Conservation (phyloP, 2,797 vertebrate species). For the Acridotheres tristis region DNA sequence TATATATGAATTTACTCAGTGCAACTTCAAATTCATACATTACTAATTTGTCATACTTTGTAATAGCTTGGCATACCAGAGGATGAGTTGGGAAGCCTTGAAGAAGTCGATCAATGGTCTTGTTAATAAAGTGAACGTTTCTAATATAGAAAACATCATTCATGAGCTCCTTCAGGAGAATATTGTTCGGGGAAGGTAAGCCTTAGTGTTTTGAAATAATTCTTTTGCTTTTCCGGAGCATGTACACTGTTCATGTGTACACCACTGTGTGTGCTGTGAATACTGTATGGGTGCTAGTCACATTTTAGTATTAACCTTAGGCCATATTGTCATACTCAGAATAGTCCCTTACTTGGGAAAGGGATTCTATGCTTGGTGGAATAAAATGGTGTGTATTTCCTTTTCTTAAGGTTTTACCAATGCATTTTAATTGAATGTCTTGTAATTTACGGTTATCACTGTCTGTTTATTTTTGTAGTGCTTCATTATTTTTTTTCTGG, state of each 20-base stretch:
- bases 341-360: not conserved
- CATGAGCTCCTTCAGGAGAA: constrained; percentile 98
- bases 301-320: not conserved
- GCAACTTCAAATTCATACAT: not conserved
- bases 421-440: not conserved
- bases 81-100: constrained; percentile 98
- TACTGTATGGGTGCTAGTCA: not conserved
- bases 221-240: not conserved
- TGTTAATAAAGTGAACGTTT: constrained; percentile 98
- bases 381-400: not conserved
- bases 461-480: not conserved
- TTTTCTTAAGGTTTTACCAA: not conserved
- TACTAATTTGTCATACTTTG: constrained; percentile 18
- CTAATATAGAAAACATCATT: constrained; percentile 94
- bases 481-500: not conserved
- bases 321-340: not conserved
- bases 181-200: constrained; percentile 93
- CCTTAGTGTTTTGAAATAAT: not conserved
- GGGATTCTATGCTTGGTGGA: not conserved
- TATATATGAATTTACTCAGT: not conserved
- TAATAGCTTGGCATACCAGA: constrained; percentile 93
- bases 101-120: constrained; percentile 99
- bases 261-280: not conserved
- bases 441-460: not conserved
- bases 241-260: not conserved